Evolutionary conservation across 1,140 invertebrate species (phyloP), one percentile per base, ranked within the genome.

Genomic region (Diploscapter pachys): DNA sequence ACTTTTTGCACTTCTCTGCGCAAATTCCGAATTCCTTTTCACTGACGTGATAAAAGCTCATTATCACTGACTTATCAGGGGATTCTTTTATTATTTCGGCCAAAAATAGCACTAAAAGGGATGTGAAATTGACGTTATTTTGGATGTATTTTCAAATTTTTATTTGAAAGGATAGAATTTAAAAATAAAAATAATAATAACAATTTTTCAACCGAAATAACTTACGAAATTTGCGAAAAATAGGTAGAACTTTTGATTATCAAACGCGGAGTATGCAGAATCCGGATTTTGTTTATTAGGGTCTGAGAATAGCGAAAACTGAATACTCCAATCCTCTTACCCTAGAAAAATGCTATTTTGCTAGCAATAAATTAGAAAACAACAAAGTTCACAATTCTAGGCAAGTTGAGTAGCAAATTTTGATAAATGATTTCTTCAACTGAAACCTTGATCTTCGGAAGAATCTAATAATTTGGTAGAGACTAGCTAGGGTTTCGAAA

Each of bases 121-220:
- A 31, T 31, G 31, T 1, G 1, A 31, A 31, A 31, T 31, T 31
- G 31, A 31, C 31, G 31, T 31, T 59, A 59, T 59, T 11, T 59
- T 11, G 57, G 57, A 59, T 59, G 2, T 59, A 31, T 59, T 59
- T 59, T 31, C 9, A 31, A 59, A 59, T 59, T 31, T 59, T 31
- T 11, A 31, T 59, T 31, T 59, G 57, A 31, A 59, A 59, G 57
- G 31, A 59, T 11, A 11, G 31, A 59, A 11, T 59, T 11, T 59
- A 59, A 59, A 11, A 11, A 11, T 59, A 31, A 59, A 59, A 59
- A 59, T 31, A 31, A 31, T 31, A 31, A 31, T 31, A 59, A 11
- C 57, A 59, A 59, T 59, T 59, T 59, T 59, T 59, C 31, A 59
- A 59, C 57, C 9, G 57, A 59, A 11, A 59, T 59, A 59, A 59